A percentile compares a stretch with the other conserved stretches of the same genome.
Conservation (phyloP, 2,888 invertebrate species). For the Paralinhomoeus sp. region DNA sequence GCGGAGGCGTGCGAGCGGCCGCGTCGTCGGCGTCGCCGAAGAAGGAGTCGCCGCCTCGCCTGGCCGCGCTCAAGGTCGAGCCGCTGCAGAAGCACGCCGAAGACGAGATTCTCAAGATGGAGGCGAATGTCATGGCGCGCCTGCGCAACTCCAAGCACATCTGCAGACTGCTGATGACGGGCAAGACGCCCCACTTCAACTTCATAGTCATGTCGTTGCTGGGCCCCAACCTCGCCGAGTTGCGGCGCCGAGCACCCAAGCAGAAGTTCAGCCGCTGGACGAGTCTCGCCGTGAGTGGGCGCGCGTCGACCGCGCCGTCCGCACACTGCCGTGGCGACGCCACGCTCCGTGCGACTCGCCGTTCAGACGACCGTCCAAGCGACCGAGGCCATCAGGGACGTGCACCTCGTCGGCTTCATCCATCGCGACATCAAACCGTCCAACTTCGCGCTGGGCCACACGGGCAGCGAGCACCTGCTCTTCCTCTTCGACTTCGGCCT, state of each 20-base stretch:
- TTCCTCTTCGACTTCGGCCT: constrained; percentile 19
- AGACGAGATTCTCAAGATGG: constrained; percentile 20
- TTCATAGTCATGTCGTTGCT: constrained; percentile 17
- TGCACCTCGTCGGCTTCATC: background rate
- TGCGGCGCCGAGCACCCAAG: constrained; percentile 11
- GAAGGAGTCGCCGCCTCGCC: background rate
- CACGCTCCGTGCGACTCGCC: too few species aligned
- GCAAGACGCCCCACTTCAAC: constrained; percentile 6
- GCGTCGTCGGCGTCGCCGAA: background rate
- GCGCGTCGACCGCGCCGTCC: too few species aligned
- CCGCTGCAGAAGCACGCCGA: constrained; percentile 11
- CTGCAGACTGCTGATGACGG: background rate
- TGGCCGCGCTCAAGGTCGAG: constrained; percentile 16
- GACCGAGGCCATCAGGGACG: background rate
- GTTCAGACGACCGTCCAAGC: too few species aligned
- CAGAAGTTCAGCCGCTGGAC: constrained; percentile 10
- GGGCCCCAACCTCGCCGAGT: constrained; percentile 14
- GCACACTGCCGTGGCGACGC: too few species aligned
- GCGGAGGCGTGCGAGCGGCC: background rate
- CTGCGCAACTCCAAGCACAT: background rate
- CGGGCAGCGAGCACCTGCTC: constrained; percentile 6
- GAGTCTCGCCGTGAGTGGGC: background rate
- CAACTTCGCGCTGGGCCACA: background rate
- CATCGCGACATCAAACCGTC: constrained; percentile 1
- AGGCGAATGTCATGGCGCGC: constrained; percentile 6